Base-by-base conservation (phyloP, 2,113 vertebrate species). In the Bubo blakistoni region DNA sequence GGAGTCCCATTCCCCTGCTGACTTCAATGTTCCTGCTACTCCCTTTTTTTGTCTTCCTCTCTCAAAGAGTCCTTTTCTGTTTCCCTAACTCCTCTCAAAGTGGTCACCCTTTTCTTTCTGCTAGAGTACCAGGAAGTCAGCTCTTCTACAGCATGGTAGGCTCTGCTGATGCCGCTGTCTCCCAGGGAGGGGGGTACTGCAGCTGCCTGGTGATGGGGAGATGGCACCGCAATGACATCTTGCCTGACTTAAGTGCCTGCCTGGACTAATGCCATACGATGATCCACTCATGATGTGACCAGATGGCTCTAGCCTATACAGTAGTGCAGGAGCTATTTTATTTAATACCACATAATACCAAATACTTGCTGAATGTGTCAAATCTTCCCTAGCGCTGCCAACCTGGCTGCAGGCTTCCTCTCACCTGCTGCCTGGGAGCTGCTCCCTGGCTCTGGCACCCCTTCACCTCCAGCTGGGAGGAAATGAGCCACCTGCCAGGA, bases 401-500 rank as follows among this genome's bases (percentile, higher is more conserved):
- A 29, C 66, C 51, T 65, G 81, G 79, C 88, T 82, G 46, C 78
- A 77, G 92, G 38, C 58, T 87, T 54, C 81, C 82, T 91, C 82
- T 96, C 73, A 51, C 83, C 73, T 57, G 54, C 47, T 77, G 84
- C 83, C 92, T 36, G 58, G 38, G 77, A 96, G 92, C 94, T 87
- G 76, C 79, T 86, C 82, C 63, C 42, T 19, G 61, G 25, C 54
- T 36, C 79, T 6, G 42, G 27, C 74, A 71, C 80, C 76, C 46
- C 51, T 91, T 85, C 86, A 77, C 65, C 94, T 78, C 80, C 78
- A 54, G 61, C 89, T 8, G 81, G 81, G 81, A 95, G 96, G 97
- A 97, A 96, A 95, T 91, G 94, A 95, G 91, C 32, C 88, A 88
- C 92, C 88, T 63, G 74, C 80, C 83, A 89, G 92, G 94, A 91